phyloP scores from a whole-genome alignment of 1,140 invertebrate species.

The Phocides pigmalion region DNA sequence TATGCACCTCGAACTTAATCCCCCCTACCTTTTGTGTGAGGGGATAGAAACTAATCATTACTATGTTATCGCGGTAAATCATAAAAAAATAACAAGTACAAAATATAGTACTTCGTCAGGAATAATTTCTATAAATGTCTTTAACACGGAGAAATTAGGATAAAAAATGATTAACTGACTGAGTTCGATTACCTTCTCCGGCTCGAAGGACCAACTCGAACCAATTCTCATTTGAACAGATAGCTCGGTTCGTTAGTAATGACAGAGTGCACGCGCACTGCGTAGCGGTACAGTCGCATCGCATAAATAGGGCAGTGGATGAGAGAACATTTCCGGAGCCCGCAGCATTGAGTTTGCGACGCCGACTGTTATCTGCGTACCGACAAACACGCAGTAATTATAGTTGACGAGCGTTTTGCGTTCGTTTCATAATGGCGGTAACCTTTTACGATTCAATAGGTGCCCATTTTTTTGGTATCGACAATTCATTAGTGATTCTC shows the following conservation, averaged over 20 bases:
- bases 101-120: no score
- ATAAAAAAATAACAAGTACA: no score
- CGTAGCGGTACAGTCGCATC: conserved; percentile 46
- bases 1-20: no score
- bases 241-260: conserved; percentile 3
- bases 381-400: conserved; percentile 50
- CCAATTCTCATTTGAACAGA: neutral
- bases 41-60: no score
- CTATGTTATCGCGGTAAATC: no score
- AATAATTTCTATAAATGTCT: no score
- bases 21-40: no score
- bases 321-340: conserved; percentile 67
- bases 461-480: no score
- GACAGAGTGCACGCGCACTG: conserved; percentile 22
- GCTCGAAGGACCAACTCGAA: conserved; percentile 27
- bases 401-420: conserved; percentile 33
- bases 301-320: conserved; percentile 75
- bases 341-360: conserved; percentile 53
- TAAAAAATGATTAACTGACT: no score
- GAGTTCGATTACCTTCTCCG: no score
- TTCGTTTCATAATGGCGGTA: neutral
- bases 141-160: no score
- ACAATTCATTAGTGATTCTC: no score
- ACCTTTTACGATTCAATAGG: neutral
- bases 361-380: conserved; percentile 53